These are phyloP conservation scores for Drosophila prostipennis DNA, from an alignment of 2,888 invertebrate species.

Conservation along the genomic window DNA sequence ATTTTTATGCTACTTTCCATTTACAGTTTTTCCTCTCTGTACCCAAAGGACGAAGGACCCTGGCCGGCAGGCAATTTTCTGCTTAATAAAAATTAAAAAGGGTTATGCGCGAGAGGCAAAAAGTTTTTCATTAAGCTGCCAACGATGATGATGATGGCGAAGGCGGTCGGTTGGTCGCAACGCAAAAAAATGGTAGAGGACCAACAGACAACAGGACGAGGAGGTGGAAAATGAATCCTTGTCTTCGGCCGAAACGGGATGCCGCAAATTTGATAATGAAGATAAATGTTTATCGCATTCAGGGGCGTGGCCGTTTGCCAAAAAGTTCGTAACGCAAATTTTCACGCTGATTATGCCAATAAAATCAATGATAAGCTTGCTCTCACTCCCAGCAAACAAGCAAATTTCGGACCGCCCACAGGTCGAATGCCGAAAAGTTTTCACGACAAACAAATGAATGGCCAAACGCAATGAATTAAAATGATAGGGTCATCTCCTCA, in stretches of 20 bases:
- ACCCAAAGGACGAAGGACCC: constrained; percentile 13
- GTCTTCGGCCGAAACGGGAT: constrained; percentile 16
- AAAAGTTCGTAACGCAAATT: constrained; percentile 69
- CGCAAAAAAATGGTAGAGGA: not conserved
- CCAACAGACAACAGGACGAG: constrained; percentile 2
- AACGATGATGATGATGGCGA: constrained; percentile 46
- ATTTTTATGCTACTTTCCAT: constrained; percentile 56
- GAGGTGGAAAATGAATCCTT: constrained; percentile 12
- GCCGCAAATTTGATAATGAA: constrained; percentile 75
- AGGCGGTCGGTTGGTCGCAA: constrained; percentile 16
- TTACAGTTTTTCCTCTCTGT: constrained; percentile 25
- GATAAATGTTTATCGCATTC: constrained; percentile 75
- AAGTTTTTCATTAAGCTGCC: constrained; percentile 75
- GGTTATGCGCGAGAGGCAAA: constrained; percentile 59
- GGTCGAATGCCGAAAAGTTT: constrained; percentile 51
- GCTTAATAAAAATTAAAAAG: constrained; percentile 78
- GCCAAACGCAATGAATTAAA: constrained; percentile 54
- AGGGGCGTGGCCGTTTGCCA: constrained; percentile 70
- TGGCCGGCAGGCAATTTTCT: constrained; percentile 67
- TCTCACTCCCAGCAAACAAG: constrained; percentile 56
- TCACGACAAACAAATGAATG: constrained; percentile 55
- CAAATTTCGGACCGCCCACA: constrained; percentile 28
- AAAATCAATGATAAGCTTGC: constrained; percentile 72
- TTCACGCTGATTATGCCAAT: constrained; percentile 76
- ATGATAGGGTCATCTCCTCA: constrained; percentile 37